Base-by-base conservation (phyloP, 2,797 vertebrate species). In the Enteromius radiatus region DNA sequence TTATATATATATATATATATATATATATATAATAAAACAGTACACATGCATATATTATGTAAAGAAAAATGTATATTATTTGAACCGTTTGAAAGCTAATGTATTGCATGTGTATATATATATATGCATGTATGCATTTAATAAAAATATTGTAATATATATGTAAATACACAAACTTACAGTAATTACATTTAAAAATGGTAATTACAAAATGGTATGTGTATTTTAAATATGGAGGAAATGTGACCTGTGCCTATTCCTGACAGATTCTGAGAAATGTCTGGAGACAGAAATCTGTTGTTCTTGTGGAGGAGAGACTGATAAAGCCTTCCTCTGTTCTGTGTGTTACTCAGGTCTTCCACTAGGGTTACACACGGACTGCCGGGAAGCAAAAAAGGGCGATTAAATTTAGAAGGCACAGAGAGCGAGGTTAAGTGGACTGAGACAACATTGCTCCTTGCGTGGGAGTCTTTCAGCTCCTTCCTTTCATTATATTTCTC, bases 341-440 rank as follows among this genome's bases (percentile, higher is more conserved):
- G 5, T 38, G 23, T 19, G 28, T n/a, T 56, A 21, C 47, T 56
- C 49, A 45, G 26, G 8, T 52, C 45, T 14, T 81, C 43, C 31
- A 81, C 70, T 12, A 10, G 68, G 36, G 31, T 64, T 70, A 65
- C 70, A 81, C 14, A 1, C 11, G 5, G 68, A 12, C 33, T 82
- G 45, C 47, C 33, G 63, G 73, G 73, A 81, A 63, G 41, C 12
- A 54, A 19, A 52, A 26, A 26, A 52, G 78, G 59, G 0, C 0
- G 79, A 82, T 82, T 85, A 85, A 82, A 85, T 78, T 65, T 85
- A 81, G 79, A 77, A 71, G 36, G 11, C 26, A 33, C 19, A 15
- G 79, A 80, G 54, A 77, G 65, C 1, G 54, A 76, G 73, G 79
- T 85, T 81, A 78, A 85, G 79, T 78, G 74, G 82, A 71, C 65